Evolutionary conservation across 1,140 invertebrate species (phyloP).

Genomic region (Ips typographus): DNA sequence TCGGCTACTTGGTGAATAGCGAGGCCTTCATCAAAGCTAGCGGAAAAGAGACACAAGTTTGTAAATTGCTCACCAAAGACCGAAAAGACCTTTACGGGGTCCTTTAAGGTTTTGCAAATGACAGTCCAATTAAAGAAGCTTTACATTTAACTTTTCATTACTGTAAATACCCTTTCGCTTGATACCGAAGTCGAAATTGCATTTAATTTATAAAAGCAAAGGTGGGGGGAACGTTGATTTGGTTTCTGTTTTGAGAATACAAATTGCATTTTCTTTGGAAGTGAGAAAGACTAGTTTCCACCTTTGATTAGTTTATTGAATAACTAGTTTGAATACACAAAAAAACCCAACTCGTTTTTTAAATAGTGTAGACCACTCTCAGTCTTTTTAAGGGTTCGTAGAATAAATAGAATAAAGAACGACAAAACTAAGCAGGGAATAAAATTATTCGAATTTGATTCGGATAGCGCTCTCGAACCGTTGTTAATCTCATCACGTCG

Average conservation of each 20-base stretch:
- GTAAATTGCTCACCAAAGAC: no score
- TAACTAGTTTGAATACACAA: no score
- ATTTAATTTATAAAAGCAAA: neutral
- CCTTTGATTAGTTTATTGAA: no score
- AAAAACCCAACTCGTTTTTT: no score
- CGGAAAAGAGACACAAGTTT: neutral
- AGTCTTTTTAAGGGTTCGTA: neutral
- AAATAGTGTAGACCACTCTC: neutral
- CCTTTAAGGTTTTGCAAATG: neutral
- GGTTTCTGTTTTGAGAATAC: neutral
- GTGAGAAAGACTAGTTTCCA: no score
- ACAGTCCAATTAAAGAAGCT: slow-evolving; percentile 2
- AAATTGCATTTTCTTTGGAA: no score
- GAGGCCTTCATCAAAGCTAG: neutral
- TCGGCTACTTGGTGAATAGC: neutral
- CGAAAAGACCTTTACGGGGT: neutral
- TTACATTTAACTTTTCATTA: neutral
- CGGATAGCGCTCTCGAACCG: slow-evolving; percentile 11
- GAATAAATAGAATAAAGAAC: slow-evolving; percentile 4
- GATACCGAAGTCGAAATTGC: neutral
- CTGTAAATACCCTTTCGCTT: no score
- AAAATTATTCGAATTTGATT: slow-evolving; percentile 17
- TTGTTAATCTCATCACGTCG: slow-evolving; percentile 13
- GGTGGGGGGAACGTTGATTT: neutral
- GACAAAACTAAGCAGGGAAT: slow-evolving; percentile 12